phyloP scores from a whole-genome alignment of 1,140 invertebrate genomes.

The Drosophila dunni region DNA sequence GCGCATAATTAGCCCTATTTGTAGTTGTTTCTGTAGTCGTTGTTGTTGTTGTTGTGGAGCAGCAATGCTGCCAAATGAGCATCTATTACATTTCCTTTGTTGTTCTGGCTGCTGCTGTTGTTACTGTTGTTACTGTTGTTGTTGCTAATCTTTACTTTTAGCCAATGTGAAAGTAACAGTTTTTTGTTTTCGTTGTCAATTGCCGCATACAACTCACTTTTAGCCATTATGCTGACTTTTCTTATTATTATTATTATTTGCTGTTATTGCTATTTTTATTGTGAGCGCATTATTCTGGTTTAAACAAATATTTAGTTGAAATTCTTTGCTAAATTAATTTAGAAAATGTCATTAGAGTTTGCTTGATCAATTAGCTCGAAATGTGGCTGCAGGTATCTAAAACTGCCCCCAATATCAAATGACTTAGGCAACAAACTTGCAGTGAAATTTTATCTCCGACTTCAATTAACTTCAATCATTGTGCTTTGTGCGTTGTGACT shows the following conservation, averaged over 20 bases:
- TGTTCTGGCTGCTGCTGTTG: constrained; percentile 32
- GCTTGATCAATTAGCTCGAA: constrained; percentile 9
- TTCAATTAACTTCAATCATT: neutral
- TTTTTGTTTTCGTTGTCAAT: constrained; percentile 36
- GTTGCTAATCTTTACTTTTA: constrained; percentile 61
- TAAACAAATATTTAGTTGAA: constrained; percentile 7
- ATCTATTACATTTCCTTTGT: constrained; percentile 76
- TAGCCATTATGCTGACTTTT: constrained; percentile 31
- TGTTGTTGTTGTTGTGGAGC: constrained; percentile 43
- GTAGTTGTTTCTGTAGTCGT: constrained; percentile 52
- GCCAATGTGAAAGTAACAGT: constrained; percentile 75
- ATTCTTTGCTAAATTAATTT: constrained; percentile 11
- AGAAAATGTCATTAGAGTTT: constrained; percentile 5
- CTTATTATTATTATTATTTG: constrained; percentile 26
- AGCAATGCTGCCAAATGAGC: constrained; percentile 70
- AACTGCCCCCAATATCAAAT: constrained; percentile 43
- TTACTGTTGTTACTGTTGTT: constrained; percentile 40
- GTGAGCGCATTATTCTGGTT: neutral
- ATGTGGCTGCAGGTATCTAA: neutral
- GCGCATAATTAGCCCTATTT: constrained; percentile 79
- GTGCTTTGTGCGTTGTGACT: neutral
- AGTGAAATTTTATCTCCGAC: constrained; percentile 1
- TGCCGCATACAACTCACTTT: constrained; percentile 24
- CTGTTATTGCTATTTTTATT: neutral
- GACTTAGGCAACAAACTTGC: constrained; percentile 60